Base-by-base conservation (phyloP, 2,797 vertebrate species). In the Diglossa cyanea region DNA sequence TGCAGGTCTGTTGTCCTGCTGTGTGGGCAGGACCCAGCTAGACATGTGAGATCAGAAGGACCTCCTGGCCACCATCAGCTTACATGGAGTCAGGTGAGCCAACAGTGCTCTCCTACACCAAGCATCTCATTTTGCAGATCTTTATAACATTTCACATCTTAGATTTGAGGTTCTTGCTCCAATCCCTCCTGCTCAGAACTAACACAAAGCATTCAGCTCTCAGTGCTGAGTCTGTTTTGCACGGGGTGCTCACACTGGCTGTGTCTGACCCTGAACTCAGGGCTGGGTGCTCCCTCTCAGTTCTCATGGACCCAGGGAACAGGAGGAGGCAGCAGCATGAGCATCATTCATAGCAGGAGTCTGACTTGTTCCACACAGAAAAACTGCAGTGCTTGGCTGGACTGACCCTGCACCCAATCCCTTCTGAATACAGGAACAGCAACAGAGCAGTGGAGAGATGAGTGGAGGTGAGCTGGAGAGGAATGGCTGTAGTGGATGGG, bases 261-360 rank as follows among this genome's bases (percentile, higher is more conserved):
- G 37, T 35, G 45, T 78, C 58, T 8, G 4, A 47, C 18, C 18
- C 7, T 44, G 63, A 88, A 50, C 70, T 51, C 0, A 0, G n/a
- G 51, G 47, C n/a, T 37, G 23, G 17, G 19, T n/a, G 17, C 35
- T 57, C 61, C 50, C 40, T 47, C 73, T 16, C 48, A 37, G 18
- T 17, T 74, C 47, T 77, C 57, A 11, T 0, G 62, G 20, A 82
- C 11, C 11, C 50, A 19, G 76, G 0, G 1, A 35, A 35, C 0
- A 1, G 51, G 35, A 74, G 76, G 65, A 61, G 53, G 48, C 11
- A 9, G 30, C 53, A 35, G 66, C 68, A 31, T 2, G 37, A 71
- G 61, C 2, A 1, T 42, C 24, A 77, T 42, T 66, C 85, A 54
- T 47, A 62, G 68, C 60, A 73, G 58, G 17, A 79, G 28, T 25